These are phyloP conservation scores for Sternotherus odoratus DNA, from an alignment of 2,797 vertebrate genomes.

Conservation along the genomic window DNA sequence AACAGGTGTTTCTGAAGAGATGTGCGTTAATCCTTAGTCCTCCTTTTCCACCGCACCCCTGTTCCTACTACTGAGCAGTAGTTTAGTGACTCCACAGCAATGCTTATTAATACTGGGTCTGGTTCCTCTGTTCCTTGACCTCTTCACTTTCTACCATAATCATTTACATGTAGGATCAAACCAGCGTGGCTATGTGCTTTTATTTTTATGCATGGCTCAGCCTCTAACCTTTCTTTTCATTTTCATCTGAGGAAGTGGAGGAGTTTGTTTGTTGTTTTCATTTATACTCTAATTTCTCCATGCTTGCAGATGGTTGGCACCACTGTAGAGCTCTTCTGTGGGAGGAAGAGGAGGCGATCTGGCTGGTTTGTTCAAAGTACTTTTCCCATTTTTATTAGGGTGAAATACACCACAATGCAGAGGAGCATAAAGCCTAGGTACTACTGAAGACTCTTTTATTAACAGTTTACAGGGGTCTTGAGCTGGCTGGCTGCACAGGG, in stretches of 20 bases:
- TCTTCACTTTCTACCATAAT: background rate
- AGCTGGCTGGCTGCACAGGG: too few species aligned
- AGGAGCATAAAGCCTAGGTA: background rate
- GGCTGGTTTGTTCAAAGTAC: background rate
- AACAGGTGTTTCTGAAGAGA: background rate
- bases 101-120: background rate
- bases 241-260: too few species aligned
- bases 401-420: background rate
- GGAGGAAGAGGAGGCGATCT: background rate
- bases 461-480: too few species aligned
- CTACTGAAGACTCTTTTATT: background rate
- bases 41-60: background rate
- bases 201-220: too few species aligned
- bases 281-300: too few species aligned
- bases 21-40: background rate
- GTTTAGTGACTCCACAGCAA: background rate
- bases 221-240: too few species aligned
- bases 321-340: too few species aligned
- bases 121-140: background rate
- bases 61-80: background rate
- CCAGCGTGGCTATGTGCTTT: background rate
- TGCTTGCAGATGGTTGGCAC: too few species aligned
- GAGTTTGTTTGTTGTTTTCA: too few species aligned
- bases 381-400: background rate
- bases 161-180: background rate